Base-by-base conservation (phyloP, 2,797 vertebrate genomes). In the Morus bassanus region DNA sequence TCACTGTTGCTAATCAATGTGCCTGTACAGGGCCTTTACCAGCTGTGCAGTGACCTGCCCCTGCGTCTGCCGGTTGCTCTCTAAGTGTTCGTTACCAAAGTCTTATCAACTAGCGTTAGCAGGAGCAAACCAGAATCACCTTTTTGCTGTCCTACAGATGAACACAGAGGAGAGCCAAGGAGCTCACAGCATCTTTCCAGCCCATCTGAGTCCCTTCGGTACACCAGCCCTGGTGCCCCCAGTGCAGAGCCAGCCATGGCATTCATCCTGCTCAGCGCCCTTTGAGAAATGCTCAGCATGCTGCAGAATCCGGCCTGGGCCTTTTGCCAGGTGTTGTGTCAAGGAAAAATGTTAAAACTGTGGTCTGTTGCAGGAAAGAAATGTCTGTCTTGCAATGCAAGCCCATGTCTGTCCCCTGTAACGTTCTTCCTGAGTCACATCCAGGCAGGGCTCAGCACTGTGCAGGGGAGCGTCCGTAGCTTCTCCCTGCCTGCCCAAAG, bases 11-110 rank as follows among this genome's bases (percentile, higher is more conserved):
- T 69, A 6, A 18, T 11, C 6, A 63, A 60, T 0, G 1, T 19
- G 35, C 46, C 27, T 51, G 18, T 46, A 37, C 37, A 41, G 19
- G 13, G 8, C 22, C 41, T 61, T 81, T 15, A 45, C 39, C 33
- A 39, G 35, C 17, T 56, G 39, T 3, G 8, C 57, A 10, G 31
- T 7, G 43, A 39, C 31, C 50, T 37, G 13, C 12, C 6, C 27
- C 25, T 60, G n/a, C 39, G 5, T 6, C 54, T 73, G 37, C 63
- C 3, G 1, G 9, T 31, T 88, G 35, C 18, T 53, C n/a, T n/a
- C 41, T 10, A 12, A 30, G 10, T 3, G 9, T 10, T 84, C 0
- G 0, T 45, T 31, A 21, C 16, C 27, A 18, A 61, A 76, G 24
- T 46, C 69, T 51, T 51, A 21, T 11, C 21, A 31, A 35, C 7